Evolutionary conservation across 1,140 invertebrate genomes (phyloP), one percentile per base, ranked within the genome.

Genomic region (Sitophilus oryzae): DNA sequence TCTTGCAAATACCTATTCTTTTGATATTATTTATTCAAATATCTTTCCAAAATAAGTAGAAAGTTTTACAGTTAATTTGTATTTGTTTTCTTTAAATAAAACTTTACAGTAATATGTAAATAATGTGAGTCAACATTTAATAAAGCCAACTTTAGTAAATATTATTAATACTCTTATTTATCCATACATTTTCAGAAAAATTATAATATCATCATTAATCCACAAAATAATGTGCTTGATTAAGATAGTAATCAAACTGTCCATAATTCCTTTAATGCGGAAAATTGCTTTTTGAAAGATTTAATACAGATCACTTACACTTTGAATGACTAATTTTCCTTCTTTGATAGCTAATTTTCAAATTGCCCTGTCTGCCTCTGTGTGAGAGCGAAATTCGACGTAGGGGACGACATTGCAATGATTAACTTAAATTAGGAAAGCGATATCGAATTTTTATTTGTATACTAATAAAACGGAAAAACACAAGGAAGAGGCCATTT

Each of bases 261-360:
- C 14, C 16, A 10, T 46, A 30, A 46, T 46, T 30, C 44, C 22
- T 16, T 30, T 46, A 46, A 46, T 30, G 44, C 9, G n/a, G 44
- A 30, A 45, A 46, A 46, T 46, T 46, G 21, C 44, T 34, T 23
- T 46, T n/a, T n/a, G 15, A 15, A 46, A 46, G 20, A 34, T 11
- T 46, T 46, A 15, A 22, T 15, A 46, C n/a, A 46, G 23, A 46
- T 35, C 44, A 22, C 44, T 46, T 40, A 15, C 45, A 47, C 49
- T 48, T 44, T 19, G 22, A 58, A 58, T 58, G 52, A 52, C 49
- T 52, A 58, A 58, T 58, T 53, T 58, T 21, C 43, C 3, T 25
- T 22, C 56, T 49, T 53, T 57, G 47, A 57, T 46, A 57, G 41
- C 41, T 49, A 49, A 56, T 49, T 56, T 47, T 38, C 38, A 42